Percentiles rank a stretch among this genome's conserved stretches.
Conservation (phyloP, 2,797 vertebrate genomes). For the Pelobates cultripes region DNA sequence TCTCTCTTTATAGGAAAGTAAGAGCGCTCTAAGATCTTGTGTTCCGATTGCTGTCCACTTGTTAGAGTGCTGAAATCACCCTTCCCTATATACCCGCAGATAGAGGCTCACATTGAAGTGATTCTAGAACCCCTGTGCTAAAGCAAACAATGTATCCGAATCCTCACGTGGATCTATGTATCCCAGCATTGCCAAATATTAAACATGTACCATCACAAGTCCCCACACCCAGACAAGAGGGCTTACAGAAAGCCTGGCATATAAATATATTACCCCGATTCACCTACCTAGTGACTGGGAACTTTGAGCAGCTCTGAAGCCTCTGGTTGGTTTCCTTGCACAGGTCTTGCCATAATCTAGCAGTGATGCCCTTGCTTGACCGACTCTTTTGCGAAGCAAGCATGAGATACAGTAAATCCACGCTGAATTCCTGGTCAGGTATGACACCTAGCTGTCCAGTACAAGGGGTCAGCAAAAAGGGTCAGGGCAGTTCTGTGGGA, state of each 20-base stretch:
- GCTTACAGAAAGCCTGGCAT: too few species aligned
- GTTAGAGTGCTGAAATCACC: constrained; percentile 52
- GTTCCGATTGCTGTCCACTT: constrained; percentile 43
- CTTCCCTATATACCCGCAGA: background rate
- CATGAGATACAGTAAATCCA: constrained; percentile 37
- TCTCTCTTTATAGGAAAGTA: too few species aligned
- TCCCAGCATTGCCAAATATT: background rate
- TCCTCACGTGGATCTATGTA: constrained; percentile 16
- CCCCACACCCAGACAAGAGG: background rate
- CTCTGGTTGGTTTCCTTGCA: constrained; percentile 25
- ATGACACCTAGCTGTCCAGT: constrained; percentile 2
- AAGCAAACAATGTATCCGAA: constrained; percentile 9
- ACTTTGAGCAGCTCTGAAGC: constrained; percentile 37
- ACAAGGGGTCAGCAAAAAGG: background rate
- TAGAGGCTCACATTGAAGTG: background rate
- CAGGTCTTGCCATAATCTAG: constrained; percentile 47
- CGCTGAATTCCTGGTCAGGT: constrained; percentile 7
- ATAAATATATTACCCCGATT: background rate
- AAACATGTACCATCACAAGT: too few species aligned
- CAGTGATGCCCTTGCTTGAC: constrained; percentile 48
- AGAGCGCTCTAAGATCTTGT: too few species aligned
- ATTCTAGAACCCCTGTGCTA: background rate
- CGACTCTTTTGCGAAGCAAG: constrained; percentile 28
- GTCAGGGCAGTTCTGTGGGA: constrained; percentile 11
- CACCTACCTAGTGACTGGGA: constrained; percentile 45